Evolutionary conservation across 2,113 vertebrate species (phyloP).

Genomic region (Petrocephalus microphthalmus): DNA sequence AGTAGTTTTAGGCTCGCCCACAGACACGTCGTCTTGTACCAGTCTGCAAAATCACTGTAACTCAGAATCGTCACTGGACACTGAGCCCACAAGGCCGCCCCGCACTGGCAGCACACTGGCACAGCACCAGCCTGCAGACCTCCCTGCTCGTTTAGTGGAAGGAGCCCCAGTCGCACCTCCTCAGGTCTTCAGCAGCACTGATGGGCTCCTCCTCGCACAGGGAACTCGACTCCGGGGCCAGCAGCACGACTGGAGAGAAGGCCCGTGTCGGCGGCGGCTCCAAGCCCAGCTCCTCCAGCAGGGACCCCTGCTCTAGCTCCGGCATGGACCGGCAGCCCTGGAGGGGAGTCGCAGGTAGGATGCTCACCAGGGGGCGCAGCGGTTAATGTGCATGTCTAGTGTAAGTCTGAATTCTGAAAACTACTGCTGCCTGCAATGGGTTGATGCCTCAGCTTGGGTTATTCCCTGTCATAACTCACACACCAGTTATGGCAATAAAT

Average conservation of each 20-base stretch:
- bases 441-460: too few relatives aligned
- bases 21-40: conserved; percentile 20
- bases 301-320: conserved; percentile 30
- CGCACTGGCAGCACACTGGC: neutral
- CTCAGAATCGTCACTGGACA: neutral
- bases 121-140: neutral
- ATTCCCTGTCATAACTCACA: too few relatives aligned
- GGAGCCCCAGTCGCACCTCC: conserved; percentile 18
- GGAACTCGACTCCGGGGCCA: neutral
- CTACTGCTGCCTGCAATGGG: too few relatives aligned
- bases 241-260: conserved; percentile 27
- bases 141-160: neutral
- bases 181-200: conserved; percentile 23
- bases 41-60: conserved; percentile 26
- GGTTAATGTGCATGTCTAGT: neutral
- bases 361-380: neutral
- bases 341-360: neutral
- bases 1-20: neutral
- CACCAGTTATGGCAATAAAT: neutral
- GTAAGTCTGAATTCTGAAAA: neutral
- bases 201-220: conserved; percentile 16
- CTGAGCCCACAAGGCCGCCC: neutral
- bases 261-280: neutral
- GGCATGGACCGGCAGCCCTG: conserved; percentile 39
- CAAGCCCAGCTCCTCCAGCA: conserved; percentile 34